These are phyloP conservation scores for Apodemus speciosus DNA, from an alignment of 2,113 vertebrate species.

Conservation along the genomic window DNA sequence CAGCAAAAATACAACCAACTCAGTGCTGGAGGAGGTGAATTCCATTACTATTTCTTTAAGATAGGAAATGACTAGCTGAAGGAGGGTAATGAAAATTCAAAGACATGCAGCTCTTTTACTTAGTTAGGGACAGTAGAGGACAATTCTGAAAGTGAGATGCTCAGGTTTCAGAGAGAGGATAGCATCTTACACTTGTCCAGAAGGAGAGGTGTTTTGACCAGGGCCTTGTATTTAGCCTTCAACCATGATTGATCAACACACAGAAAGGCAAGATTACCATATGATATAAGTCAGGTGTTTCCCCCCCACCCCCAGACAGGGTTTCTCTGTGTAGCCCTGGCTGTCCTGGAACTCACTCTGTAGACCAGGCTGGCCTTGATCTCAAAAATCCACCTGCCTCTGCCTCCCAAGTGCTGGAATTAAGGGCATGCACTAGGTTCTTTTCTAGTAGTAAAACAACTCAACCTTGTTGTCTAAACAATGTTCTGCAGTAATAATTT, in stretches of 20 bases:
- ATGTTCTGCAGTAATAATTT: slow-evolving; percentile 18
- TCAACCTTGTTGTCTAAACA: slow-evolving; percentile 6
- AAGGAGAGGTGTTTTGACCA: slow-evolving; percentile 9
- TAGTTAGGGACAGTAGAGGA: background rate
- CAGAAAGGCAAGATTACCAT: background rate
- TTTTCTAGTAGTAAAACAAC: slow-evolving; percentile 23
- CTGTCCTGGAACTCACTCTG: no score
- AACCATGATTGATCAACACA: background rate
- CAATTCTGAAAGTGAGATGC: slow-evolving; percentile 41
- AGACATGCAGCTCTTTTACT: background rate
- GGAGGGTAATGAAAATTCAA: slow-evolving; percentile 39
- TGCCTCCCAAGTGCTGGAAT: no score
- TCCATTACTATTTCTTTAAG: slow-evolving; percentile 54
- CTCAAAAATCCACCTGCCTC: no score
- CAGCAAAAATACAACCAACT: slow-evolving; percentile 46
- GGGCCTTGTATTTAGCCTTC: background rate
- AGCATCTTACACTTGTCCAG: background rate
- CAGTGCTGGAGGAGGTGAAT: slow-evolving; percentile 28
- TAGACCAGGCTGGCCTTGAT: no score
- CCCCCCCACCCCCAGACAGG: no score
- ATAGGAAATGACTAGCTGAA: slow-evolving; percentile 47
- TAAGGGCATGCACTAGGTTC: no score
- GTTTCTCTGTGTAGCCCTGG: no score
- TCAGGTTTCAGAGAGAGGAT: background rate
- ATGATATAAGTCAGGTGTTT: background rate